Base-by-base conservation (phyloP, 2,888 invertebrate genomes). In the Crepidodera aurea region DNA sequence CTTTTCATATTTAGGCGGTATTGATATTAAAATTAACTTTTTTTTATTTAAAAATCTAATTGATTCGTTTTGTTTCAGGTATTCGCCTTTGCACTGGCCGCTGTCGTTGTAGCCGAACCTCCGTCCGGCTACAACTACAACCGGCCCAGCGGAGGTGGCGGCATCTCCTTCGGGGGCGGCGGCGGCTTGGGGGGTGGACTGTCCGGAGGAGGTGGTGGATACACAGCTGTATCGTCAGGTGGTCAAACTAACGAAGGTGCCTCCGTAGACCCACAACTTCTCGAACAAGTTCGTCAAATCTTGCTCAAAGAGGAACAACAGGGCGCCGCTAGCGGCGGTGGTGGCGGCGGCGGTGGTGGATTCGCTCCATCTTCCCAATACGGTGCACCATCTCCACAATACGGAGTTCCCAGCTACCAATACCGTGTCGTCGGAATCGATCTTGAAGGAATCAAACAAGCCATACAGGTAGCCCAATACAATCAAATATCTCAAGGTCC, bases 381-480 rank as follows among this genome's bases (percentile, higher is more conserved):
- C 78, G 87, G 89, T 60, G 88, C 83, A 57, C 90, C 90, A 61
- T 88, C 88, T 50, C 84, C 88, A 0, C 83, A 84, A 64, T 90
- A 90, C 81, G 90, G 90, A 65, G 89, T 84, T 67, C 89, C 81
- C 76, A 82, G 80, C 76, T 79, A 81, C 66, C 73, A 75, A 60
- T 83, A 86, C 69, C 87, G 90, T 72, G 92, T 93, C 58, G 91
- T 92, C 71, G 93, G 93, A 70, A 89, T 93, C 81, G 90, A 92
- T 82, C 88, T 93, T 68, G 93, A 93, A 75, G 92, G 91, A 67
- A 90, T 93, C 76, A 90, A 91, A 75, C 93, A 92, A 75, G 93
- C 92, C 72, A 90, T 93, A 82, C 93, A 93, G 80, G 93, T 93
- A 67, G 93, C 93, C 40, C 92, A 93, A 77, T 93, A 89, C 85